Base-by-base conservation (phyloP, 2,113 vertebrate genomes). In the Oncorhynchus clarkii region DNA sequence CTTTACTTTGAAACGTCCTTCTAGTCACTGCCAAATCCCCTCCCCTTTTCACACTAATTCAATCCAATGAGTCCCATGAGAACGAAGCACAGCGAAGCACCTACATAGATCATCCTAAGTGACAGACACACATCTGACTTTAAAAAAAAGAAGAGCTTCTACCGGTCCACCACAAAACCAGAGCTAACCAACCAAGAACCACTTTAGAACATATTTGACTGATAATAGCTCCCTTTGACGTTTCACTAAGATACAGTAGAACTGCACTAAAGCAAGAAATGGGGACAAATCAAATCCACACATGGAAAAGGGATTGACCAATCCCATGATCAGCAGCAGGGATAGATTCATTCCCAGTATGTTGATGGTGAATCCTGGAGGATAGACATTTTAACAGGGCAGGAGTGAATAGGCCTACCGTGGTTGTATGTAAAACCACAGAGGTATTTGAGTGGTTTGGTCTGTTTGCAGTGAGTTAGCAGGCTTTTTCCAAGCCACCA, bases 291-390 rank as follows among this genome's bases (percentile, higher is more conserved):
- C 66, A 76, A 73, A 87, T 81, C 77, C 65, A 51, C 79, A 57
- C 70, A 67, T 78, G 45, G 73, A 77, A 39, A 69, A 62, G 22
- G 48, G 80, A 45, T 54, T 9, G 22, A 66, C 75, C 6, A n/a
- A 48, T 76, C 22, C 4, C 49, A 54, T 70, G 72, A 82, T 67
- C 68, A 54, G 12, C 16, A 16, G 71, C 2, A 59, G 67, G 64
- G 69, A 82, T 62, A 72, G 64, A 81, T 78, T 84, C 71, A 49
- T 84, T 84, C 79, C 80, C 75, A 78, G 71, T 57, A 60, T 11
- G 14, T 8, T 26, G 62, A 82, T 70, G 69, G 84, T 70, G 78
- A 71, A 73, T 76, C 78, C 72, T 65, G 78, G 51, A 74, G 77
- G 39, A 60, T 20, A 26, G 64, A 18, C 80, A 59, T 80, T 79